Evolutionary conservation across 2,113 vertebrate species (phyloP).

Genomic region (Melanerpes formicivorus): DNA sequence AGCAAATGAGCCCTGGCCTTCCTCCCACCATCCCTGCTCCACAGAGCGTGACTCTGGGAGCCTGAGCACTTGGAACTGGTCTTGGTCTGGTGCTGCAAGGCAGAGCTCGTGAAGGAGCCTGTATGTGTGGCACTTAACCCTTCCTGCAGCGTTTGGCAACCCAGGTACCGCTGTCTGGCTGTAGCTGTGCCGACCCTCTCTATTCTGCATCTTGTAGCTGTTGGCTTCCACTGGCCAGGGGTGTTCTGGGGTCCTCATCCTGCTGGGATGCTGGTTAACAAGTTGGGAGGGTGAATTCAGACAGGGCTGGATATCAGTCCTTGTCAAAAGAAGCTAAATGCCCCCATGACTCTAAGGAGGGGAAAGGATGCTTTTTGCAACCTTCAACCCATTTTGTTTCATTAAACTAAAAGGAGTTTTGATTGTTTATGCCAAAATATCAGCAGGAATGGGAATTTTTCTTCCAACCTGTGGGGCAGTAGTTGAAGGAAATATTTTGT

Average conservation of each 20-base stretch:
- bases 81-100: neutral
- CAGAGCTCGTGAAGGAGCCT: neutral
- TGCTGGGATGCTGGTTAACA: neutral
- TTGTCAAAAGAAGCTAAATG: neutral
- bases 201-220: rapidly evolving
- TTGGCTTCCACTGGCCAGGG: rapidly evolving
- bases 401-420: neutral
- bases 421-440: neutral
- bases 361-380: neutral
- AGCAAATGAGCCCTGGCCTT: neutral
- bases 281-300: neutral
- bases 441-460: neutral
- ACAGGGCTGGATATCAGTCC: neutral
- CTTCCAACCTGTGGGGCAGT: neutral
- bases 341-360: neutral
- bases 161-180: neutral
- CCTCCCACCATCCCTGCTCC: neutral
- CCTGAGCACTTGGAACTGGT: neutral
- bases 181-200: neutral
- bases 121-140: neutral
- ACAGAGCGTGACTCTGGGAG: rapidly evolving
- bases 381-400: neutral
- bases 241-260: neutral
- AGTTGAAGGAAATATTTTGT: slow-evolving; percentile 22
- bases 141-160: rapidly evolving